Conservation (phyloP, 2,797 vertebrate genomes). For the Sebastes alutus region DNA sequence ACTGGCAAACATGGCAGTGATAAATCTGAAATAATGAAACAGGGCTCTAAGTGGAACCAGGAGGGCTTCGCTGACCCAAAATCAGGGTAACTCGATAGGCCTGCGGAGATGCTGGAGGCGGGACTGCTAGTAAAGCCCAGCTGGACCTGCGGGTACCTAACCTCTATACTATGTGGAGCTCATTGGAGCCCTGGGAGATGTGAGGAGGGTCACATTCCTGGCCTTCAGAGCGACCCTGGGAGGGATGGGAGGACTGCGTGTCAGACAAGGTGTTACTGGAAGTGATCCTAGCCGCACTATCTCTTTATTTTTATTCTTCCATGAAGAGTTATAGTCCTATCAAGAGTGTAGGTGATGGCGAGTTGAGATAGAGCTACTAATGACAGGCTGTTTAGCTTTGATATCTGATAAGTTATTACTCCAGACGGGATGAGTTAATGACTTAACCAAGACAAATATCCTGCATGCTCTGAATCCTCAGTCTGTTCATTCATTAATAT, state of each 20-base stretch:
- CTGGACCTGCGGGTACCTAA: conserved; percentile 44
- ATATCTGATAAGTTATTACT: conserved; percentile 40
- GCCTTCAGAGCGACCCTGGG: conserved; percentile 27
- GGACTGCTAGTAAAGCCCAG: conserved; percentile 60
- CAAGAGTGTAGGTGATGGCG: conserved; percentile 13
- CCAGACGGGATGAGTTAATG: conserved; percentile 36
- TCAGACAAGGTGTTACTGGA: conserved; percentile 7
- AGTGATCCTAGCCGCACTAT: background rate
- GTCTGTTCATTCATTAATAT: conserved; percentile 14
- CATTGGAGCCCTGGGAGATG: conserved; percentile 51
- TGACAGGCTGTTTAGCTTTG: conserved; percentile 37
- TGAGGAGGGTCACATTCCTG: conserved; percentile 56
- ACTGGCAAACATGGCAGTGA: conserved; percentile 76
- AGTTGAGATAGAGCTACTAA: conserved; percentile 20
- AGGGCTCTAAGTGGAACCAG: conserved; percentile 80
- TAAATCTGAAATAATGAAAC: conserved; percentile 86
- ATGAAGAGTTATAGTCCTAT: conserved; percentile 21
- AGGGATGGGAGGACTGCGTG: background rate
- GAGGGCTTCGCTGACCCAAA: conserved; percentile 64
- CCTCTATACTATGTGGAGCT: conserved; percentile 53
- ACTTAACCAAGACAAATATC: conserved; percentile 37
- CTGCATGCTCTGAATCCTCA: conserved; percentile 11
- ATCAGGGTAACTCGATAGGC: conserved; percentile 69
- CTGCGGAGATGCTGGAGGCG: conserved; percentile 58
- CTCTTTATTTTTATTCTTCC: conserved; percentile 21